Evolutionary conservation across 1,140 invertebrate species (phyloP).

Genomic region (Drosophila ambigua): DNA sequence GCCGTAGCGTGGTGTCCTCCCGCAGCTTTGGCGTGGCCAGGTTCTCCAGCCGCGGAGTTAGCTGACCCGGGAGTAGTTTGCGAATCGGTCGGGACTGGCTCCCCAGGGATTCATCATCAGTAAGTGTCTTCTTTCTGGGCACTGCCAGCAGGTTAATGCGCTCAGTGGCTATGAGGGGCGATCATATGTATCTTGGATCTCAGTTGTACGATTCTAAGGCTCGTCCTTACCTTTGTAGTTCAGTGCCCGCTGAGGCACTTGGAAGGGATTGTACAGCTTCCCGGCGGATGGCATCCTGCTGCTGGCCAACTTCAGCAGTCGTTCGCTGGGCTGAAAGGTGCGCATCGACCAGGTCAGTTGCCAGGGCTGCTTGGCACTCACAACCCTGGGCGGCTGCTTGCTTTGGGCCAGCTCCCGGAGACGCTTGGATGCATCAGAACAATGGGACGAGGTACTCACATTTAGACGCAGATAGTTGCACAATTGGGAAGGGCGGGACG

Average conservation of each 20-base stretch:
- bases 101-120: no score
- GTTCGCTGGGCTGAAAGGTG: not conserved
- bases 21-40: constrained; percentile 10
- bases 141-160: constrained; percentile 11
- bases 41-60: not conserved
- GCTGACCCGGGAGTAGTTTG: not conserved
- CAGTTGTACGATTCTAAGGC: no score
- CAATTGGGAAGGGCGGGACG: not conserved
- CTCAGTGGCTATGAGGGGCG: not conserved
- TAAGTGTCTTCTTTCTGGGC: not conserved
- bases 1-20: not conserved
- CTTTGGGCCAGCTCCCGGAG: constrained; percentile 8
- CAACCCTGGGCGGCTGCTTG: not conserved
- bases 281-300: not conserved
- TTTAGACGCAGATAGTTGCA: not conserved
- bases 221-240: constrained; percentile 7
- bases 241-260: not conserved
- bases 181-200: no score
- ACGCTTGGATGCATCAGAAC: constrained; percentile 1
- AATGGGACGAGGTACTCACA: not conserved
- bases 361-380: not conserved
- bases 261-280: not conserved
- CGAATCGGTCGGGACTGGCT: not conserved
- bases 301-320: not conserved
- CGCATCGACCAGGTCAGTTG: constrained; percentile 2